Conservation (phyloP, 2,113 vertebrate species). For the Cricetomys ansorgei region DNA sequence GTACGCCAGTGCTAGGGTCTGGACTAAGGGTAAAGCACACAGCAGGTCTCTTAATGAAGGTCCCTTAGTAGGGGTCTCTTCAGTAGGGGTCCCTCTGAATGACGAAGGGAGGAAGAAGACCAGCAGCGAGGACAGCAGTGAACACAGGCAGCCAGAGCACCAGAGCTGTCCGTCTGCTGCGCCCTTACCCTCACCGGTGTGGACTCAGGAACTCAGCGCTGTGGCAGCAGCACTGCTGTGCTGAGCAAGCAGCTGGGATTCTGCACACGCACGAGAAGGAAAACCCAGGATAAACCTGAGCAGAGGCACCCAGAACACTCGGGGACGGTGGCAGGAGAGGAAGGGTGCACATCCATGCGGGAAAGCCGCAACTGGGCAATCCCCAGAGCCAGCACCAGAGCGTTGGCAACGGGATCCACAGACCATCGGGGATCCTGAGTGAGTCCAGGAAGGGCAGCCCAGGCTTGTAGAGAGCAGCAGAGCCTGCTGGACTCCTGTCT, state of each 20-base stretch:
- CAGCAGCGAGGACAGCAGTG: background rate
- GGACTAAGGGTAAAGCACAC: background rate
- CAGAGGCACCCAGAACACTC: background rate
- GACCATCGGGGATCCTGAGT: background rate
- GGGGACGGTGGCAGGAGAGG: too few species aligned
- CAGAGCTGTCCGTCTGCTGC: background rate
- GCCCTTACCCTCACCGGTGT: background rate
- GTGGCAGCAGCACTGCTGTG: background rate
- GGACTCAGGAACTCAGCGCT: background rate
- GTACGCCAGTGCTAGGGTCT: background rate
- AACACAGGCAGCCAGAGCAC: background rate
- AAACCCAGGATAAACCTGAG: background rate
- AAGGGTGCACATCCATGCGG: background rate
- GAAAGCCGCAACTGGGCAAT: background rate
- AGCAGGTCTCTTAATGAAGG: background rate
- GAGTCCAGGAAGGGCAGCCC: background rate
- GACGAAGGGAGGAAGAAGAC: background rate
- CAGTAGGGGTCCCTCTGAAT: too few species aligned
- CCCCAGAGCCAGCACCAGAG: background rate
- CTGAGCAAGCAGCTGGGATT: background rate
- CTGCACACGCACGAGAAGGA: background rate
- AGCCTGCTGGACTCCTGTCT: fast-evolving
- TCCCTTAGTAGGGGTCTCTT: background rate
- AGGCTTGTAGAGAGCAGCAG: fast-evolving
- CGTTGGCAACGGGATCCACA: background rate